phyloP scores from a whole-genome alignment of 2,797 vertebrate genomes.

The Karalla daura region DNA sequence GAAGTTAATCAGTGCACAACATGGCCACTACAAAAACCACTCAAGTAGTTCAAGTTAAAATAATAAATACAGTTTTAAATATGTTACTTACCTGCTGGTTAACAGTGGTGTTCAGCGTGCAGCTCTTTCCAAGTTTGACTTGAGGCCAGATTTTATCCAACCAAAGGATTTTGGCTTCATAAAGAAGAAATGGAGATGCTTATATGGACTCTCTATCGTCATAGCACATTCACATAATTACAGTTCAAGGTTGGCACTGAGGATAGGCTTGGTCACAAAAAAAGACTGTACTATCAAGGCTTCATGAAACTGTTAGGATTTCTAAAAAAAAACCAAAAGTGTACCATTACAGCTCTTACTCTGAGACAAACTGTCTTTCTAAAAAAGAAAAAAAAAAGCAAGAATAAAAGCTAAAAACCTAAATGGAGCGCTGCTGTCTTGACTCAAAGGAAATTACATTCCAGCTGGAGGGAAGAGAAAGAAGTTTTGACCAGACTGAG shows the following conservation, averaged over 20 bases:
- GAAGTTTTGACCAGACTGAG: constrained; percentile 31
- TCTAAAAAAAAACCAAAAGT: not conserved
- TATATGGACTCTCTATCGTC: not conserved
- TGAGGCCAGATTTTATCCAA: not conserved
- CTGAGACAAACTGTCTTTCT: constrained; percentile 1
- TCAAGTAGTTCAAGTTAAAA: not conserved
- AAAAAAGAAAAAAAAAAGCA: not conserved
- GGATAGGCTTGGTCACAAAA: not conserved
- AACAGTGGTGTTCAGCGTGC: not conserved
- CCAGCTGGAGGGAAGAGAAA: constrained; percentile 3
- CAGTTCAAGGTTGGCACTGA: not conserved
- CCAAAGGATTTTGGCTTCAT: not conserved
- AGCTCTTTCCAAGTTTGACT: not conserved
- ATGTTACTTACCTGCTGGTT: not conserved
- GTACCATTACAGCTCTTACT: not conserved
- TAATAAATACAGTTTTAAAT: constrained; percentile 1
- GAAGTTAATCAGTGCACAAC: constrained; percentile 6
- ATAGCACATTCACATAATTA: not conserved
- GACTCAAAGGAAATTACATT: constrained; percentile 22
- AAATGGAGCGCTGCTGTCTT: constrained; percentile 13
- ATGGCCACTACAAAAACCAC: constrained; percentile 11
- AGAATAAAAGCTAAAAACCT: not conserved
- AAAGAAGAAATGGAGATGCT: too few species aligned
- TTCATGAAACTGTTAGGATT: not conserved
- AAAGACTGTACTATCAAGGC: not conserved